A percentile compares a stretch with the other conserved stretches of the same genome.
Conservation (phyloP, 2,888 invertebrate genomes). For the Acronicta aceris region DNA sequence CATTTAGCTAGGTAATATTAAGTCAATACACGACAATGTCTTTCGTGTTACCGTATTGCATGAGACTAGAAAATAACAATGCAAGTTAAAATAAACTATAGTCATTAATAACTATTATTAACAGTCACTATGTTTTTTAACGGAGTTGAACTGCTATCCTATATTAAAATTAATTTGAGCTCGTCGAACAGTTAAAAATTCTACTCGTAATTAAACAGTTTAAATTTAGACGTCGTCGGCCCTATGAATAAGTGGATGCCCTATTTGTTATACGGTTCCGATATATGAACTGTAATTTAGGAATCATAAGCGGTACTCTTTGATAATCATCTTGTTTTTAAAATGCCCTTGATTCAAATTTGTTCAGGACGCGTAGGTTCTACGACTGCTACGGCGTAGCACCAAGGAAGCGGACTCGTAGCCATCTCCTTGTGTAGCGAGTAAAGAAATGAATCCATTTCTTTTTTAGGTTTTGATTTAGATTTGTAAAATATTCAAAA, state of each 20-base stretch:
- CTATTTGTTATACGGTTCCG: not conserved
- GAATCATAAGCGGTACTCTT: slow-evolving; percentile 26
- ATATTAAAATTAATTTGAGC: not conserved
- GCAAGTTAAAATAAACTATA: slow-evolving; percentile 6
- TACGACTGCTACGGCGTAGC: slow-evolving; percentile 55
- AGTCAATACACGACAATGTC: slow-evolving; percentile 7
- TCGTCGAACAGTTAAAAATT: not conserved
- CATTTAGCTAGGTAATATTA: slow-evolving; percentile 22
- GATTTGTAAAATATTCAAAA: not conserved
- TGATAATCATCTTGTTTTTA: slow-evolving; percentile 13
- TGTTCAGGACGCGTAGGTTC: slow-evolving; percentile 24
- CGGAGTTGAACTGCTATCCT: not conserved
- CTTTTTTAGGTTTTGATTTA: not conserved
- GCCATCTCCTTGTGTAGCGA: not conserved
- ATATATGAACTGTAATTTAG: slow-evolving; percentile 10
- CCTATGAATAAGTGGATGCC: slow-evolving; percentile 8
- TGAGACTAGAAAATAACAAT: slow-evolving; percentile 15
- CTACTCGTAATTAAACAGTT: slow-evolving; percentile 8
- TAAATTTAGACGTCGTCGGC: slow-evolving; percentile 1
- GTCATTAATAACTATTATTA: not conserved
- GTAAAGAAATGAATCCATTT: not conserved
- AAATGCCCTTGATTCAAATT: slow-evolving; percentile 32
- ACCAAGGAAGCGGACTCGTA: slow-evolving; percentile 8
- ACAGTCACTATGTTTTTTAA: not conserved
- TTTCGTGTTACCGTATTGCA: slow-evolving; percentile 12